Conservation (phyloP, 2,113 vertebrate species). For the Romanogobio albipinnatus region DNA sequence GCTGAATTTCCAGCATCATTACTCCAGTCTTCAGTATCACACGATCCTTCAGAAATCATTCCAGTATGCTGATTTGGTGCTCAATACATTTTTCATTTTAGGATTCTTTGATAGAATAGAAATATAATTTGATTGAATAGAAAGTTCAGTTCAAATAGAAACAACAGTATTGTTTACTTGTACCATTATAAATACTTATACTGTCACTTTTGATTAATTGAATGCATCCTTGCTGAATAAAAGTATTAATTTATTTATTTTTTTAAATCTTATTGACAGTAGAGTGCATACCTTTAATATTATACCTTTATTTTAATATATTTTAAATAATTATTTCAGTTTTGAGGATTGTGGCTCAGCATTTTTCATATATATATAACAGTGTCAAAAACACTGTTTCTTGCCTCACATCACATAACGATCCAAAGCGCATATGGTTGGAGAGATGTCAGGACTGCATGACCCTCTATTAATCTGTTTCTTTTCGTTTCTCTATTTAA, state of each 20-base stretch:
- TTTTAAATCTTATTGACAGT: not conserved
- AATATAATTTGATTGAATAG: too few species aligned
- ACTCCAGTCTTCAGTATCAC: too few species aligned
- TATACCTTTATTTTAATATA: not conserved
- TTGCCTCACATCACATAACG: not conserved
- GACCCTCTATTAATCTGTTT: conserved; percentile 46
- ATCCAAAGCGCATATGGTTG: conserved; percentile 1
- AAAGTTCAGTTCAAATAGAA: too few species aligned
- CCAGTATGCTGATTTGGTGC: not conserved
- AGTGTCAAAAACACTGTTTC: not conserved
- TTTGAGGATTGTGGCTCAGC: not conserved
- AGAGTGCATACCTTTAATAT: not conserved
- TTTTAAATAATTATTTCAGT: not conserved
- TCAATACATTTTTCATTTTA: not conserved
- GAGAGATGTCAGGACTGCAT: not conserved
- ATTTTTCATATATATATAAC: not conserved
- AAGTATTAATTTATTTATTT: not conserved
- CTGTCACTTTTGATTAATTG: not conserved
- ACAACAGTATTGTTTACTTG: too few species aligned
- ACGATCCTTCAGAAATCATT: too few species aligned
- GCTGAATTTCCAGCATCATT: too few species aligned
- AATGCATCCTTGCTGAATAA: not conserved
- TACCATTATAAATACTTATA: not conserved
- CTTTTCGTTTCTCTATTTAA: conserved; percentile 12
- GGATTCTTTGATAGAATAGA: too few species aligned